Base-by-base conservation (phyloP, 2,888 invertebrate species). In the Eudemis profundana region DNA sequence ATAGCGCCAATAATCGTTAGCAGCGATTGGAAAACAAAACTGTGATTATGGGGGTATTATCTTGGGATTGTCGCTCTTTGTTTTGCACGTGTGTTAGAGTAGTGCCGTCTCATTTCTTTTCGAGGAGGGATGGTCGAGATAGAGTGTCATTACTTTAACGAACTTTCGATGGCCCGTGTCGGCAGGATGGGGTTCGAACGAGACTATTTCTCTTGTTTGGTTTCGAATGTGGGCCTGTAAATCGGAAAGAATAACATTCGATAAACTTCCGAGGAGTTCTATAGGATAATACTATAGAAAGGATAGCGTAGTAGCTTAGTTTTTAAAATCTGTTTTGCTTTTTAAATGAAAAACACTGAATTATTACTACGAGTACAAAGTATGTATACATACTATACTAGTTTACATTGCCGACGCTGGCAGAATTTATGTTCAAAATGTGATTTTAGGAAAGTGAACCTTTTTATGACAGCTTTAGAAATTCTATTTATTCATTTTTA, bases 1-100 rank as follows among this genome's bases (percentile, higher is more conserved):
- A 94, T 93, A 93, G 93, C 93, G 93, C 93, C 93, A 93, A 94
- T 94, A 94, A 94, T 93, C 93, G 93, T 93, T 93, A 93, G 89
- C 87, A 91, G 88, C 93, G 93, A 93, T 93, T 93, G 93, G 94
- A 93, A 94, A 94, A 94, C 94, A 94, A 94, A 93, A 93, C 93
- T 93, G 94, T 93, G 93, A 94, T 94, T 94, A 94, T 93, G 86
- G 80, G 80, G 90, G 89, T 81, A 90, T 90, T 90, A 91, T 88
- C 86, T 85, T 73, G 72, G 70, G 72, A 65, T 76, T 69, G 72
- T 68, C 74, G 67, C 65, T 88, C 87, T 72, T 81, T 76, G 75
- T 89, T 78, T 67, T 51, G 67, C 83, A 62, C 66, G 70, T 69
- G 67, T 69, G 66, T 60, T 66, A 69, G 67, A 71, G 69, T 84